A percentile compares a stretch with the other conserved stretches of the same genome.
phyloP scores from a whole-genome alignment of 2,888 invertebrate species.

The Oscheius onirici region DNA sequence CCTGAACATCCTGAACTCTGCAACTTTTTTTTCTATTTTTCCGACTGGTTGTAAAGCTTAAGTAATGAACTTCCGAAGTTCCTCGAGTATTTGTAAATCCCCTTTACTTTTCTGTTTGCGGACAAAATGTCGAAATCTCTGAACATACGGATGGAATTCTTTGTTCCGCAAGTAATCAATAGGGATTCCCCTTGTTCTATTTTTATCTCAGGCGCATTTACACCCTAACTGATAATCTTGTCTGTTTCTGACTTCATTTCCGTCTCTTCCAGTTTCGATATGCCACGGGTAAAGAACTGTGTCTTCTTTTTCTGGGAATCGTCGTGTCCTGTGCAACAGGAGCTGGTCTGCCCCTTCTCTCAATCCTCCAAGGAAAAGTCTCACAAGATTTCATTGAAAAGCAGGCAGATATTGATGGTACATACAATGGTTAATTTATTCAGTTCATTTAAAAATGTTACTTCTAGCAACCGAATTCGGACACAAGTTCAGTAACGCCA shows the following conservation, averaged over 20 bases:
- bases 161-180: neutral
- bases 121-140: no score
- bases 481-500: constrained; percentile 1
- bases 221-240: neutral
- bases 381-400: constrained; percentile 55
- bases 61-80: no score
- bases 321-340: constrained; percentile 53
- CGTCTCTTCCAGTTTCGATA: constrained; percentile 57
- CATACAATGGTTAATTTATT: no score
- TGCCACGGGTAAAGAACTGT: constrained; percentile 45
- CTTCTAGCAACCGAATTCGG: neutral
- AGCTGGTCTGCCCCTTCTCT: constrained; percentile 58
- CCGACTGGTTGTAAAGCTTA: no score
- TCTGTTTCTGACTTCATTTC: neutral
- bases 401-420: constrained; percentile 25
- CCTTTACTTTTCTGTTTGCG: no score
- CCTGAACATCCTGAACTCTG: no score
- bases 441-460: neutral
- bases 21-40: no score
- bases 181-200: no score
- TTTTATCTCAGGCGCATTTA: no score
- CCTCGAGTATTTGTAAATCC: no score
- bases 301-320: constrained; percentile 51
- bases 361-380: constrained; percentile 56
- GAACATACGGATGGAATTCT: neutral